These are phyloP conservation scores for Drosophila ficusphila DNA, from an alignment of 1,140 invertebrate species.

Conservation along the genomic window DNA sequence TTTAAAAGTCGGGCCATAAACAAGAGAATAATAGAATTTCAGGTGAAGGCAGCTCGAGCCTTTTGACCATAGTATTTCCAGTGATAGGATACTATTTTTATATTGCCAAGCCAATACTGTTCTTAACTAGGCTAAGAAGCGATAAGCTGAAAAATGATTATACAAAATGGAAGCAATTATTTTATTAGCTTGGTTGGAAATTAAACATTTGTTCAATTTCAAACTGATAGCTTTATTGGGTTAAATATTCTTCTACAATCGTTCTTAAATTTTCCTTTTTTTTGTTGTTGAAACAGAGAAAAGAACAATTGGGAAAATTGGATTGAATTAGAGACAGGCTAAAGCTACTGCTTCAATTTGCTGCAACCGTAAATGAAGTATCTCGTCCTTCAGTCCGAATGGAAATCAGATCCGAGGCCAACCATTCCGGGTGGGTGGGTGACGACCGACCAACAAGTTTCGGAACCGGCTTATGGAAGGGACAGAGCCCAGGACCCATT, in stretches of 20 bases:
- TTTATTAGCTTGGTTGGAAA: too few species aligned
- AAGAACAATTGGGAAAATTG: neutral
- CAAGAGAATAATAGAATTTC: constrained; percentile 41
- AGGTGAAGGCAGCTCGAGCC: neutral
- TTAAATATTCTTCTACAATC: too few species aligned
- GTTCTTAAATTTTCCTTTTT: neutral
- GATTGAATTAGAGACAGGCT: neutral
- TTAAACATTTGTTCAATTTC: too few species aligned
- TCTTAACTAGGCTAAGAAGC: too few species aligned
- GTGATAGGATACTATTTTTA: neutral
- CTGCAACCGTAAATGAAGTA: neutral
- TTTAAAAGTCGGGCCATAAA: constrained; percentile 53
- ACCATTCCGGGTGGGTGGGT: neutral
- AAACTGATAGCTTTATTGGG: too few species aligned
- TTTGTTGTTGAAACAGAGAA: too few species aligned
- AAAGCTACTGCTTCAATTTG: neutral
- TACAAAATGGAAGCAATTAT: too few species aligned
- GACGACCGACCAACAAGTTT: constrained; percentile 3
- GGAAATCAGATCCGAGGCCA: constrained; percentile 11
- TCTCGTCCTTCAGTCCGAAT: neutral
- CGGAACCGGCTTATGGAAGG: neutral
- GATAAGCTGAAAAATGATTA: too few species aligned
- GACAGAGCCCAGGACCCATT: constrained; percentile 20
- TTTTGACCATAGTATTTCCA: neutral
- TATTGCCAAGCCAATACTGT: neutral